Base-by-base conservation (phyloP, 2,888 invertebrate species). In the Lacanobia wlatinum region DNA sequence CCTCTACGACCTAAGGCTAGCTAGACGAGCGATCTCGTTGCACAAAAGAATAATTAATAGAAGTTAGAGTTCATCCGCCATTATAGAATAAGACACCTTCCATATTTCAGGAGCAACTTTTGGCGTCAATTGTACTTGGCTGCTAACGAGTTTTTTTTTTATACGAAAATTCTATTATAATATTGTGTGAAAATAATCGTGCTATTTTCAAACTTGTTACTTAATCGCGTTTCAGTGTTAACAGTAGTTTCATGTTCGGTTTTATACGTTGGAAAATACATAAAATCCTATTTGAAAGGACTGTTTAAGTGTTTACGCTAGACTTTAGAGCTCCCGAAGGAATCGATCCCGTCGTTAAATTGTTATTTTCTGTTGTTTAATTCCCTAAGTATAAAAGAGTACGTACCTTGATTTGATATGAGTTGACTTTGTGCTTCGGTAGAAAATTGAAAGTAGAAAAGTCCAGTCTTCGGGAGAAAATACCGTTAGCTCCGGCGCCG, bases 371-470 rank as follows among this genome's bases (percentile, higher is more conserved):
- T 55, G 16, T 82, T 63, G 55, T 46, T 8, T 59, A 55, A 43
- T 76, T 55, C 18, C 52, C 43, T 62, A 23, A 63, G 38, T 70
- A 58, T 38, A 60, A 40, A 40, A 9, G 23, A 23, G 7, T 56
- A 81, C 74, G 53, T 97, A 99, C 99, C 98, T 99, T 99, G 94
- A 99, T 99, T 97, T 99, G 99, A 97, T 99, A 99, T 91, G 99
- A 99, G 97, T 99, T 99, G 93, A 99, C 98, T 97, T 99, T 99
- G 94, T 98, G 98, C 95, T 98, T 98, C 86, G 99, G 99, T 91
- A 99, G 97, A 87, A 98, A 97, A 94, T 99, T 98, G 97, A 99
- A 99, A 69, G 98, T 98, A 90, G 99, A 98, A 97, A 99, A 99
- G 96, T 99, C 99, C 93, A 98, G 97, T 86, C 99, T 98, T 89